Evolutionary conservation across 1,140 invertebrate genomes (phyloP), one percentile per base, ranked within the genome.

Genomic region (Octopus sinensis): DNA sequence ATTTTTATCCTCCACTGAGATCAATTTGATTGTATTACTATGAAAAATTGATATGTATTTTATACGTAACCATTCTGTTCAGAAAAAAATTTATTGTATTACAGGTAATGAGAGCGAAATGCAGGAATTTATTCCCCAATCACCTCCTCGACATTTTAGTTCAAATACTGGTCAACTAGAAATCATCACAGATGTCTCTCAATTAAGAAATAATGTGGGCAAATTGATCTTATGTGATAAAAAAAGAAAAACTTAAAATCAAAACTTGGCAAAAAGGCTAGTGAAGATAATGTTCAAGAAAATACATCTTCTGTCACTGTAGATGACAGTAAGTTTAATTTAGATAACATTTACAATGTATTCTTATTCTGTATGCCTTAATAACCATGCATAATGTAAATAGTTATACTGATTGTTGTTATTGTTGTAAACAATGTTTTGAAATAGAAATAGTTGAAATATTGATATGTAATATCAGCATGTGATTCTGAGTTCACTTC

Each of bases 111-210:
- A 84, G 52, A 17, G 82, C 30, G 84, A 86, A 12, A 80, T 88
- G 5, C 83, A 81, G 12, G 85, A 86, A 77, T 81, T 85, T 77
- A 78, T 89, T 68, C 88, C 88, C 10, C 56, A 85, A 52, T 87
- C 88, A 4, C 87, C 88, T 13, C 83, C 82, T 10, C 78, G 86
- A 52, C 81, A 82, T 62, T 86, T 84, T 51, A 85, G 85, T 76
- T 73, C 80, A 52, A 85, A 86, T 12, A 86, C 81, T 43, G 86
- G 86, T 53, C 83, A 86, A 23, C 82, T 89, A 76, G 84, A 85
- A 30, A 53, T 85, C 23, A 68, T 84, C 23, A 79, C 81, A 17
- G 81, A 85, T 43, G 80, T 81, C 56, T 30, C 52, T 10, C 73
- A 62, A 71, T 13, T 51, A 10, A 84, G 54, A 68, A 83, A 79